These are phyloP conservation scores for Poeciliopsis prolifica DNA, from an alignment of 2,113 vertebrate species.

Conservation along the genomic window DNA sequence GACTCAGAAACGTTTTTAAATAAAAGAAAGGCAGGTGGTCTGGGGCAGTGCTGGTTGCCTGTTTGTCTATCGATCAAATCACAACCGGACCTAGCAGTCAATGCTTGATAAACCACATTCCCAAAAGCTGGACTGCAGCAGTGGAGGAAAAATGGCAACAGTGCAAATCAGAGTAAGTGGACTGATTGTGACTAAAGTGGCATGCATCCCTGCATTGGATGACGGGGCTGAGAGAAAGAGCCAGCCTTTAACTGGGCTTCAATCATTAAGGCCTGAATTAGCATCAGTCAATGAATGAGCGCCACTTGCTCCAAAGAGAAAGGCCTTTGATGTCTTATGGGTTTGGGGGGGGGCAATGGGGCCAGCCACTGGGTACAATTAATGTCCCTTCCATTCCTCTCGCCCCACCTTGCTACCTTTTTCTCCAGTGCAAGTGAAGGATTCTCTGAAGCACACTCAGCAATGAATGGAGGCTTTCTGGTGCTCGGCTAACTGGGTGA, in stretches of 20 bases:
- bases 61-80: conserved; percentile 95
- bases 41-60: conserved; percentile 99
- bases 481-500: conserved; percentile 41
- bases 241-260: conserved; percentile 39
- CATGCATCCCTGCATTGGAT: conserved; percentile 34
- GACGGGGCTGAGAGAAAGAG: conserved; percentile 33
- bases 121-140: conserved; percentile 55
- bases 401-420: conserved; percentile 13
- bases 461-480: conserved; percentile 69
- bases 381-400: conserved; percentile 51
- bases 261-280: conserved; percentile 58
- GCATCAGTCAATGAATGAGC: conserved; percentile 47
- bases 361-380: conserved; percentile 45
- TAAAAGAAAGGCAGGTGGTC: conserved; percentile 70
- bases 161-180: neutral
- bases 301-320: conserved; percentile 40
- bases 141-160: neutral
- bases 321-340: conserved; percentile 49
- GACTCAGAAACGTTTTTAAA: conserved; percentile 16
- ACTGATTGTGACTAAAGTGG: conserved; percentile 4
- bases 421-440: conserved; percentile 46
- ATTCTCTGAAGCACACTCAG: conserved; percentile 61
- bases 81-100: conserved; percentile 85
- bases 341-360: conserved; percentile 6
- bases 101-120: conserved; percentile 76